Evolutionary conservation across 2,113 vertebrate genomes (phyloP).

Genomic region (Hydrochoerus hydrochaeris): DNA sequence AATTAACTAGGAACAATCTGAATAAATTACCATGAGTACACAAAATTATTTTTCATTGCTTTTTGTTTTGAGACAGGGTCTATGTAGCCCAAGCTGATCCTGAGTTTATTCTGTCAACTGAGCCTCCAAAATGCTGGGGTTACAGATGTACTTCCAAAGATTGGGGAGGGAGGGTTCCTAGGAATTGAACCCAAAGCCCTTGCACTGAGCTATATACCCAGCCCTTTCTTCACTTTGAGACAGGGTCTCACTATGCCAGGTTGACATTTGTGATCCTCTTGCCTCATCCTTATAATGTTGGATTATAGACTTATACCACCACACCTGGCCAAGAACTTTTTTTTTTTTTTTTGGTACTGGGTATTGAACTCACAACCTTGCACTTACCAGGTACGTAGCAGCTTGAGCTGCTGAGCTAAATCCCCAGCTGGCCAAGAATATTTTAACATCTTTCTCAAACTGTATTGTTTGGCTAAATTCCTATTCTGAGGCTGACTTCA

Average conservation of each 20-base stretch:
- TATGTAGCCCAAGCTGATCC: neutral
- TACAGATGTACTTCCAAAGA: neutral
- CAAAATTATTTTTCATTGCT: neutral
- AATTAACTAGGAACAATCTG: neutral
- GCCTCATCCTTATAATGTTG: neutral
- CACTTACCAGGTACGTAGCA: too few relatives aligned
- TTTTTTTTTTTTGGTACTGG: too few relatives aligned
- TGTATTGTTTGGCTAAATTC: conserved; percentile 2
- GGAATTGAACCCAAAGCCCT: neutral
- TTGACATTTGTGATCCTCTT: neutral
- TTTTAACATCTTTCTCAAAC: neutral
- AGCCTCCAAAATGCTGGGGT: neutral
- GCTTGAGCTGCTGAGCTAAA: too few relatives aligned
- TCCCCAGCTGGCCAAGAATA: neutral
- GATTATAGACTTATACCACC: neutral
- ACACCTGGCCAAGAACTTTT: neutral
- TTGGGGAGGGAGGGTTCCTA: neutral
- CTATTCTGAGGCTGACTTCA: neutral
- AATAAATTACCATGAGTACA: neutral
- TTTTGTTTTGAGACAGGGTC: neutral
- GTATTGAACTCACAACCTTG: too few relatives aligned
- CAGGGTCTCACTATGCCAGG: neutral
- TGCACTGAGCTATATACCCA: neutral
- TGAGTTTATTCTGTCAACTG: neutral
- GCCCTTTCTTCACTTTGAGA: neutral